Percentiles rank a stretch among this genome's conserved stretches.
These are phyloP conservation scores for Epistrophe eligans DNA, from an alignment of 2,888 invertebrate genomes.

Conservation along the genomic window DNA sequence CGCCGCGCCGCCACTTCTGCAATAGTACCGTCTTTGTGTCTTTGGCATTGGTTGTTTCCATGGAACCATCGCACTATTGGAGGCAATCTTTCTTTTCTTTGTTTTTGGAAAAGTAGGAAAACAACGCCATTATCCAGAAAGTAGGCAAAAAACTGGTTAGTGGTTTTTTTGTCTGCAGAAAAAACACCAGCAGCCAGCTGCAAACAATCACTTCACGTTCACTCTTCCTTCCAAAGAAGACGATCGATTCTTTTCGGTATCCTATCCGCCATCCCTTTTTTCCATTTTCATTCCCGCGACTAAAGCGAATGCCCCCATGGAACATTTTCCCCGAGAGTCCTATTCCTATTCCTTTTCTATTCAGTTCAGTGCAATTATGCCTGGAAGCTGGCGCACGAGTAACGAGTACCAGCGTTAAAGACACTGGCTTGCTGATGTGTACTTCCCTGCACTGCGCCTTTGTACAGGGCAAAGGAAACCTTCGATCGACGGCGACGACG, in stretches of 20 bases:
- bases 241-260: slow-evolving; percentile 73
- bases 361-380: slow-evolving; percentile 57
- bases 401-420: slow-evolving; percentile 37
- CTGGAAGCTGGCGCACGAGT: slow-evolving; percentile 37
- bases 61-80: slow-evolving; percentile 46
- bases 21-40: slow-evolving; percentile 24
- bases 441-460: neutral
- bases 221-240: slow-evolving; percentile 31
- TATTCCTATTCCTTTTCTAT: slow-evolving; percentile 59
- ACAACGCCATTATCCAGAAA: slow-evolving; percentile 64
- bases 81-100: slow-evolving; percentile 51
- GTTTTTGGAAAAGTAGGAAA: slow-evolving; percentile 68
- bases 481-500: slow-evolving; percentile 14
- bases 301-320: slow-evolving; percentile 21
- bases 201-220: slow-evolving; percentile 57
- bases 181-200: slow-evolving; percentile 73
- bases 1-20: slow-evolving; percentile 12
- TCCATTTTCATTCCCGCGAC: slow-evolving; percentile 40
- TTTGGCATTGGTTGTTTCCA: slow-evolving; percentile 57
- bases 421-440: slow-evolving; percentile 24
- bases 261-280: slow-evolving; percentile 27
- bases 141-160: slow-evolving; percentile 66
- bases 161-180: slow-evolving; percentile 60
- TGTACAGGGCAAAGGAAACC: slow-evolving; percentile 28
- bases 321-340: slow-evolving; percentile 32